A percentile compares a stretch with the other conserved stretches of the same genome.
phyloP scores from a whole-genome alignment of 2,113 vertebrate genomes.

The Aspidoscelis tigris region DNA sequence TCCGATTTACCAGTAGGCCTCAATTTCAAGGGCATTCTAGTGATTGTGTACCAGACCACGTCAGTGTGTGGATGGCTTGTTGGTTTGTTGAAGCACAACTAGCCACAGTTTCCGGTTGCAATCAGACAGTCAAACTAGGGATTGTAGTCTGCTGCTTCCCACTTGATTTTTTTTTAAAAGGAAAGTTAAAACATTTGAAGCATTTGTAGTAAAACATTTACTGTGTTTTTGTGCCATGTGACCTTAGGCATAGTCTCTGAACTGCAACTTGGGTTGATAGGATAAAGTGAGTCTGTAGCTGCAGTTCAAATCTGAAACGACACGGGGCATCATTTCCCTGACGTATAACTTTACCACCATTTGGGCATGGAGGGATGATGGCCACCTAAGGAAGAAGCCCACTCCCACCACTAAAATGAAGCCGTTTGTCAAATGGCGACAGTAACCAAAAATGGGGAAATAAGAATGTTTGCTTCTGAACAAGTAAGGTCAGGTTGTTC shows the following conservation, averaged over 20 bases:
- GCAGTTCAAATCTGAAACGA: background rate
- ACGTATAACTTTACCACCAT: background rate
- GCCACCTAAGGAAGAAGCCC: conserved; percentile 18
- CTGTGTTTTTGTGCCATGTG: no score
- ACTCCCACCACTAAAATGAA: conserved; percentile 11
- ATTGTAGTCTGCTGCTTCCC: no score
- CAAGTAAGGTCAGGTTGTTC: background rate
- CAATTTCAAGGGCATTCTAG: no score
- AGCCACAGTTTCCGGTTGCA: no score
- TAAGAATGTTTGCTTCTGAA: background rate
- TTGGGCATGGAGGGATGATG: background rate
- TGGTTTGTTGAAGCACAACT: no score
- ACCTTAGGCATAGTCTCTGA: background rate
- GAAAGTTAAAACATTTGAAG: no score
- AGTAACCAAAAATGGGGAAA: background rate
- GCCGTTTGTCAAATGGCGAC: conserved; percentile 23
- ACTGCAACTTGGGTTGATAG: background rate
- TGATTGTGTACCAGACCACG: no score
- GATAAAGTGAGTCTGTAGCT: background rate
- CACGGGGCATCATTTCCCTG: no score
- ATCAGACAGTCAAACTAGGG: no score
- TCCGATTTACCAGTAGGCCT: no score
- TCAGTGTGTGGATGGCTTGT: no score
- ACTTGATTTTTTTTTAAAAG: no score
- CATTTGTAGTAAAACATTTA: background rate